Evolutionary conservation across 2,888 invertebrate species (phyloP), one percentile per base, ranked within the genome.

Genomic region (Callimorpha dominula): DNA sequence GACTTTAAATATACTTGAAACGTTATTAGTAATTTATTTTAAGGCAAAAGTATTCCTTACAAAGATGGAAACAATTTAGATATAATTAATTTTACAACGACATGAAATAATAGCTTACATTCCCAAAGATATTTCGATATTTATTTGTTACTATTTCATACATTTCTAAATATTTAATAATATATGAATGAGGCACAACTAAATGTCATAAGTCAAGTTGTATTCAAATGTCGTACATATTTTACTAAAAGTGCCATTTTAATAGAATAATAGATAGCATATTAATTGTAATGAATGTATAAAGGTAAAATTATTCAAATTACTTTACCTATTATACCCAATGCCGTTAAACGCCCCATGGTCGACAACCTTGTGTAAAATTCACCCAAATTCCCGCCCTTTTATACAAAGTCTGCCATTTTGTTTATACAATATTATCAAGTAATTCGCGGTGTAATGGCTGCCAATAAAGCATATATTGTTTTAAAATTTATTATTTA

Each of bases 321-420:
- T 43, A 71, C 71, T 77, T 88, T 83, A 93, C 94, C 92, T 87
- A 94, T 85, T 70, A 93, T 80, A 83, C 91, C 92, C 89, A 94
- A 89, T 80, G 88, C 91, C 84, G 90, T 87, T 74, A 87, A 74
- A 78, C 89, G 89, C 90, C 93, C 93, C 94, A 94, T 94, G 75
- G 84, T 87, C 76, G 87, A 85, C 88, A 86, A 83, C 86, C 81
- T 84, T 87, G 86, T 91, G 89, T 85, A 66, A 60, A 40, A 69
- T 17, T 63, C 12, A 60, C 31, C 8, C 9, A 71, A 42, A 54
- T 5, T n/a, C 60, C 9, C 57, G 14, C 66, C 63, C 57, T 78
- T 83, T 71, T 83, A 82, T 82, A 81, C 73, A 11, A 2, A 49
- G n/a, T 5, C 50, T 12, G 20, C 54, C 63, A 65, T 57, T 46